phyloP scores from a whole-genome alignment of 2,888 invertebrate species.

The Gasteruption jaculator region DNA sequence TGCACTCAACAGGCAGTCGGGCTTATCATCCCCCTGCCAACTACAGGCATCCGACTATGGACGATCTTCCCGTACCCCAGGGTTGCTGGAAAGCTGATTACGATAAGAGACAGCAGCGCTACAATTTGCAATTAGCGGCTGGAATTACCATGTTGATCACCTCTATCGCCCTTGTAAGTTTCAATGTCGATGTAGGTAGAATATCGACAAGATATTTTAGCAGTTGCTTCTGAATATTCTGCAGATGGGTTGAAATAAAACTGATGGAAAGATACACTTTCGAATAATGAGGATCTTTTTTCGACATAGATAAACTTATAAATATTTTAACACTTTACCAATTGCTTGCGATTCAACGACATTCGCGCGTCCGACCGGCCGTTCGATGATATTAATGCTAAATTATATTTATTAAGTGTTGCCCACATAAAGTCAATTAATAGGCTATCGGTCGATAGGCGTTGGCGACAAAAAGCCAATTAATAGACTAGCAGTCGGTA shows the following conservation, averaged over 20 bases:
- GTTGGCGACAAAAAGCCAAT: no score
- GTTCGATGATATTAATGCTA: no score
- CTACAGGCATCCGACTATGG: slow-evolving; percentile 58
- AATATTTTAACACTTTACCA: no score
- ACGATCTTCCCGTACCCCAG: slow-evolving; percentile 72
- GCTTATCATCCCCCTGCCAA: slow-evolving; percentile 21
- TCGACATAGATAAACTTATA: no score
- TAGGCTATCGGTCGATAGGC: no score
- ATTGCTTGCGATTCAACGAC: no score
- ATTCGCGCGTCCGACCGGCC: no score
- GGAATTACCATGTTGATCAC: slow-evolving; percentile 53
- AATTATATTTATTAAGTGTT: no score
- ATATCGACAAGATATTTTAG: not conserved
- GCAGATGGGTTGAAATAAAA: not conserved
- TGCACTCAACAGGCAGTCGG: slow-evolving; percentile 24
- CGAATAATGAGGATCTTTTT: no score
- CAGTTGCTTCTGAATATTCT: not conserved
- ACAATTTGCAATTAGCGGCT: slow-evolving; percentile 62
- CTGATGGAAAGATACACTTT: no score
- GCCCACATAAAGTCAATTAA: no score
- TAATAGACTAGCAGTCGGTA: no score
- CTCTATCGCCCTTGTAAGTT: slow-evolving; percentile 54
- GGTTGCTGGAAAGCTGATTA: slow-evolving; percentile 74
- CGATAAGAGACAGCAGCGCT: slow-evolving; percentile 63
- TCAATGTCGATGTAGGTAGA: slow-evolving; percentile 1